phyloP scores from a whole-genome alignment of 1,140 invertebrate genomes.

The Calliopsis andreniformis region DNA sequence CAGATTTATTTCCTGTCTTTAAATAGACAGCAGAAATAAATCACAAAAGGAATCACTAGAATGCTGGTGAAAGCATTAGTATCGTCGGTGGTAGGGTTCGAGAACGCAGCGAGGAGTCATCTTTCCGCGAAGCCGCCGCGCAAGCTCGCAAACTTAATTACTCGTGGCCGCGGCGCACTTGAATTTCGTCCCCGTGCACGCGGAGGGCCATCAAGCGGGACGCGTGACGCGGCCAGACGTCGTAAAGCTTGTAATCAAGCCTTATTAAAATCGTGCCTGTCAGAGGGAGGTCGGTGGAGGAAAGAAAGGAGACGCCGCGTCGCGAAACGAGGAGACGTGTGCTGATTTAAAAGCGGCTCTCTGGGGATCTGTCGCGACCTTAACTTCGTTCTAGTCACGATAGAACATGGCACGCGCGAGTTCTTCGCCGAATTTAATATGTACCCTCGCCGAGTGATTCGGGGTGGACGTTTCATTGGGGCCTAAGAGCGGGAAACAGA shows the following conservation, averaged over 20 bases:
- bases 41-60: too few relatives aligned
- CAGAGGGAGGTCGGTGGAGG: background rate
- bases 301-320: conserved; percentile 13
- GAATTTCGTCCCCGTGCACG: conserved; percentile 32
- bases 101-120: conserved; percentile 24
- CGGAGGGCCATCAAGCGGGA: conserved; percentile 43
- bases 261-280: conserved; percentile 59
- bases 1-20: too few relatives aligned
- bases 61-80: too few relatives aligned
- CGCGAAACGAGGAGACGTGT: conserved; percentile 17
- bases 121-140: conserved; percentile 18
- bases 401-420: background rate
- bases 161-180: conserved; percentile 40
- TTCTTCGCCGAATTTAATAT: conserved; percentile 43
- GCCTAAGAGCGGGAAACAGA: too few relatives aligned
- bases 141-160: conserved; percentile 60
- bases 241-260: conserved; percentile 62
- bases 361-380: conserved; percentile 10
- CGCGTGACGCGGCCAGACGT: conserved; percentile 50
- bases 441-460: conserved; percentile 25
- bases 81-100: conserved; percentile 19
- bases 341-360: conserved; percentile 30
- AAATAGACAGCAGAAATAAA: too few relatives aligned
- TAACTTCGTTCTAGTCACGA: conserved; percentile 15
- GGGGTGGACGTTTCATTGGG: background rate